Evolutionary conservation across 2,797 vertebrate genomes (phyloP).

Genomic region (Caiman crocodilus): DNA sequence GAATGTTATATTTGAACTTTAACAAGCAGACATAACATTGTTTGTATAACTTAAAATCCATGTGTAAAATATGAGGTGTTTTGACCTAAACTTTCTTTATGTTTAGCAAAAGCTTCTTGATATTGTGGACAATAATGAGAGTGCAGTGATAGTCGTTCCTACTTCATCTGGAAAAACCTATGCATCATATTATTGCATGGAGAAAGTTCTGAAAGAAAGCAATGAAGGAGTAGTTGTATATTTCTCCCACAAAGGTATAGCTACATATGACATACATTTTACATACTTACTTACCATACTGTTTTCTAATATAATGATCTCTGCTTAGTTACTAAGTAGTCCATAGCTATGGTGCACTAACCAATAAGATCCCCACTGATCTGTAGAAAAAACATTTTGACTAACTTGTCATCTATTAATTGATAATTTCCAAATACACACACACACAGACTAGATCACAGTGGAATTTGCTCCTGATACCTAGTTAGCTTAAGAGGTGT

Average conservation of each 20-base stretch:
- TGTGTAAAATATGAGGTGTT: background rate
- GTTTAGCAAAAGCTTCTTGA: slow-evolving; percentile 80
- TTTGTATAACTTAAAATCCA: background rate
- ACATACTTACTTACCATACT: background rate
- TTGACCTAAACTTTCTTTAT: background rate
- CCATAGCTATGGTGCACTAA: too few relatives aligned
- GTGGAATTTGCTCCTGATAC: too few relatives aligned
- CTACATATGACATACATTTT: background rate
- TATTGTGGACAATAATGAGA: slow-evolving; percentile 81
- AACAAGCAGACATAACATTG: background rate
- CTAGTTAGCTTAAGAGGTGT: too few relatives aligned
- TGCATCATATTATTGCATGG: slow-evolving; percentile 83
- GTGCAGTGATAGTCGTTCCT: slow-evolving; percentile 80
- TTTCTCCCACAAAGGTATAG: slow-evolving; percentile 81
- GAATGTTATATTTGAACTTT: background rate
- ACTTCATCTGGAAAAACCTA: slow-evolving; percentile 83
- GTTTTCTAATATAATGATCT: background rate
- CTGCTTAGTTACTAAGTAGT: too few relatives aligned
- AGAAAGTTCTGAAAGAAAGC: slow-evolving; percentile 76
- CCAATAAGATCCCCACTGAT: too few relatives aligned
- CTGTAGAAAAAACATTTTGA: too few relatives aligned
- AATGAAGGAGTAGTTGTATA: slow-evolving; percentile 79
- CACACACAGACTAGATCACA: too few relatives aligned
- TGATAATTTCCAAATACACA: too few relatives aligned
- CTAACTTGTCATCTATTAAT: too few relatives aligned